A percentile compares a stretch with the other conserved stretches of the same genome.
Evolutionary conservation across 2,797 vertebrate genomes (phyloP).

Genomic region (Aplochiton taeniatus): DNA sequence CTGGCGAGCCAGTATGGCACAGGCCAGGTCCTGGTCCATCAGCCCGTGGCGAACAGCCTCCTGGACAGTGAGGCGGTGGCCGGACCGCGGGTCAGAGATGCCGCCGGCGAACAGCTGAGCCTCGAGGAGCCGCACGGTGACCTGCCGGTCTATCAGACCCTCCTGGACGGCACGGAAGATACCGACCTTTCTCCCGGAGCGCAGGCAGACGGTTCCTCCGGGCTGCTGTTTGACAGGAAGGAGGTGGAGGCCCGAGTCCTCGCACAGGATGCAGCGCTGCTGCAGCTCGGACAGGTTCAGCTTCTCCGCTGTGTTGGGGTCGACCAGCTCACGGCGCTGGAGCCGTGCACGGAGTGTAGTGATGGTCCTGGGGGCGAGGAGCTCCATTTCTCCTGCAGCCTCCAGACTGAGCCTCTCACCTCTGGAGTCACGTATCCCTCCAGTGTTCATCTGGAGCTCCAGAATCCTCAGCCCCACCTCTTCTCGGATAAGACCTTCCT

Average conservation of each 20-base stretch:
- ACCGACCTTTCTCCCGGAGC: conserved; percentile 85
- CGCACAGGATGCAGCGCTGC: conserved; percentile 77
- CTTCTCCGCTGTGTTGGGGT: conserved; percentile 92
- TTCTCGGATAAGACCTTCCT: conserved; percentile 80
- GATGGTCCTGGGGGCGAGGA: conserved; percentile 68
- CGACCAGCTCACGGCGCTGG: conserved; percentile 80
- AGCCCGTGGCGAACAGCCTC: conserved; percentile 82
- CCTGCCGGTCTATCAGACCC: conserved; percentile 87
- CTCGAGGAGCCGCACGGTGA: conserved; percentile 84
- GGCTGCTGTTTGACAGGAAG: conserved; percentile 88
- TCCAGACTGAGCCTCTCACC: conserved; percentile 75
- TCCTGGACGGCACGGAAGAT: conserved; percentile 89
- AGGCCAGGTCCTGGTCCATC: conserved; percentile 89
- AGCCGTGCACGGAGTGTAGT: conserved; percentile 74
- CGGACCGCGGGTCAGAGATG: conserved; percentile 88
- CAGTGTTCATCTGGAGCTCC: conserved; percentile 80
- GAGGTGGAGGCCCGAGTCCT: conserved; percentile 80
- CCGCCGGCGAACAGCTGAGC: conserved; percentile 94
- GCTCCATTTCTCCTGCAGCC: conserved; percentile 68
- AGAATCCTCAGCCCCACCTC: conserved; percentile 83
- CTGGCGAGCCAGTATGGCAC: conserved; percentile 83
- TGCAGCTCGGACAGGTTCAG: conserved; percentile 80
- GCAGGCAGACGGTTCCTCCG: conserved; percentile 84
- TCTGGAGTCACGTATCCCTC: conserved; percentile 68
- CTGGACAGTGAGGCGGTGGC: conserved; percentile 82